These are phyloP conservation scores for Microtus ochrogaster DNA, from an alignment of 2,113 vertebrate genomes.

Conservation along the genomic window DNA sequence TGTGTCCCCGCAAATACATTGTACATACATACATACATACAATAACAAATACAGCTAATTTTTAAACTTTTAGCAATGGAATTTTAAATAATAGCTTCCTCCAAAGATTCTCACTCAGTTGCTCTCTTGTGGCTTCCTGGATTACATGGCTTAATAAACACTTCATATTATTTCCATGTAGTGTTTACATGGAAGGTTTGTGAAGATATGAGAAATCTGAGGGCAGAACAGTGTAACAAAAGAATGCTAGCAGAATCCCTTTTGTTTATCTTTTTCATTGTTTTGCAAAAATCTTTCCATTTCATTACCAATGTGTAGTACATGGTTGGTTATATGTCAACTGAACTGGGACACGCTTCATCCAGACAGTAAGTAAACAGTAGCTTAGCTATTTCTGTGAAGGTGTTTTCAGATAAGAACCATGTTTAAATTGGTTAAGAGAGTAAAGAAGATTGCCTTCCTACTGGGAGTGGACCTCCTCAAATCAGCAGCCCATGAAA, in stretches of 20 bases:
- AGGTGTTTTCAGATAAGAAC: neutral
- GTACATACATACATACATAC: neutral
- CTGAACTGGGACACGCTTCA: neutral
- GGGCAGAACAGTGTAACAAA: neutral
- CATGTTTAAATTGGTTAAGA: neutral
- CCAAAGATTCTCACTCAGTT: neutral
- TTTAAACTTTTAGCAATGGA: neutral
- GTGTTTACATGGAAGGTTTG: neutral
- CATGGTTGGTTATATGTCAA: neutral
- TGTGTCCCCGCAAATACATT: no score
- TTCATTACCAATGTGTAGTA: neutral
- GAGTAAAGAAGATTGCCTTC: neutral
- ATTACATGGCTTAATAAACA: conserved; percentile 10
- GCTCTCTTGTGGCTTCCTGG: neutral
- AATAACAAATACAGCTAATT: neutral
- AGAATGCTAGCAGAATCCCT: neutral
- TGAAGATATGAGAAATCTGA: neutral
- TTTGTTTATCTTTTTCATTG: neutral
- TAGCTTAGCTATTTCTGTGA: neutral
- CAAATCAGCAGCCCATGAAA: neutral
- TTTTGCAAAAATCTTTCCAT: neutral
- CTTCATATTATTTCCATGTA: neutral
- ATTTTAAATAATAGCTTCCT: neutral
- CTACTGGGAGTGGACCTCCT: neutral
- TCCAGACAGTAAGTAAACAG: neutral